These are phyloP conservation scores for Drosophila anomalata DNA, from an alignment of 2,888 invertebrate genomes.

Conservation along the genomic window DNA sequence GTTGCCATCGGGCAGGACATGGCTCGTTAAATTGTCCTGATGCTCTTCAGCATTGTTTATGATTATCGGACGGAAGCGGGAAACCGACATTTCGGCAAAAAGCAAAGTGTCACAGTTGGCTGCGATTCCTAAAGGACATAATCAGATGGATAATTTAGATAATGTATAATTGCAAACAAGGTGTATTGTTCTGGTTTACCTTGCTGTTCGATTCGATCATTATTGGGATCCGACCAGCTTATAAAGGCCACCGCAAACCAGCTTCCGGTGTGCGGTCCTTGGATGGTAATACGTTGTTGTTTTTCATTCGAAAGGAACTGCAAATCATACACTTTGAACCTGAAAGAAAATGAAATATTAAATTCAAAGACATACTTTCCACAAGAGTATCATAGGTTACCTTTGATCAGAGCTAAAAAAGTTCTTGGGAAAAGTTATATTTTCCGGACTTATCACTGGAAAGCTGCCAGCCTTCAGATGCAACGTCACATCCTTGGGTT, in stretches of 20 bases:
- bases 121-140: conserved; percentile 86
- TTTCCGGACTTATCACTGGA: conserved; percentile 93
- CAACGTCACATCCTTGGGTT: conserved; percentile 87
- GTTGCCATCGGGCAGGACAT: conserved; percentile 33
- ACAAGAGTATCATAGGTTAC: conserved; percentile 51
- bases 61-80: conserved; percentile 83
- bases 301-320: conserved; percentile 87
- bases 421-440: conserved; percentile 89
- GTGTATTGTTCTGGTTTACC: conserved; percentile 84
- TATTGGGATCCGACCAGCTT: conserved; percentile 90
- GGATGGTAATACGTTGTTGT: conserved; percentile 86
- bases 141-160: neutral
- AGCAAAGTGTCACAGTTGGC: conserved; percentile 88
- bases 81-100: conserved; percentile 87
- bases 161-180: conserved; percentile 1
- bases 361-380: neutral
- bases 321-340: conserved; percentile 85
- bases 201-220: conserved; percentile 90
- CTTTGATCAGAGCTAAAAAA: conserved; percentile 85
- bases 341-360: conserved; percentile 38
- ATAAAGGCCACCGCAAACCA: conserved; percentile 93
- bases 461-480: conserved; percentile 92
- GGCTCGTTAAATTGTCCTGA: conserved; percentile 81
- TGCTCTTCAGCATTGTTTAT: conserved; percentile 80
- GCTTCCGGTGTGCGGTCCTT: conserved; percentile 89